A percentile compares a stretch with the other conserved stretches of the same genome.
These are phyloP conservation scores for Podarcis raffonei DNA, from an alignment of 2,113 vertebrate genomes.

Conservation along the genomic window DNA sequence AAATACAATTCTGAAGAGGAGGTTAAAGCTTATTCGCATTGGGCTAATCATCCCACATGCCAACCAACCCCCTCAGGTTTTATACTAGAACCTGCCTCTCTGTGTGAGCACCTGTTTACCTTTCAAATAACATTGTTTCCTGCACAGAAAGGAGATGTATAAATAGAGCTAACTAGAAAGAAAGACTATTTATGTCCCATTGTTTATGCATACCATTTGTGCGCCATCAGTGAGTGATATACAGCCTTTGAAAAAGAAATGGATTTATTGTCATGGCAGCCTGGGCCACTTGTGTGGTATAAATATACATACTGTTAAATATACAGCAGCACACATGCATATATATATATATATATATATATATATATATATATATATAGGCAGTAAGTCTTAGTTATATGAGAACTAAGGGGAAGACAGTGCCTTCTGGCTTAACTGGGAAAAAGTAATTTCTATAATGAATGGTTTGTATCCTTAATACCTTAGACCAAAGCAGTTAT, in stretches of 20 bases:
- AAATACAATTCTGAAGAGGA: background rate
- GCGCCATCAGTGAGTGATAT: conserved; percentile 45
- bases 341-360: conserved; percentile 29
- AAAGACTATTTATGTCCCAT: conserved; percentile 39
- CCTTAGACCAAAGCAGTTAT: conserved; percentile 57
- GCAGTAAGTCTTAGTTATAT: conserved; percentile 63
- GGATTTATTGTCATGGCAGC: conserved; percentile 53
- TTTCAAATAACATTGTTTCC: conserved; percentile 37
- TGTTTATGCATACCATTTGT: conserved; percentile 41
- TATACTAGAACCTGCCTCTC: background rate
- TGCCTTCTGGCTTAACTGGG: conserved; percentile 73
- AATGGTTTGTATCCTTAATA: conserved; percentile 65
- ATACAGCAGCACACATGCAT: background rate
- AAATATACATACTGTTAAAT: conserved; percentile 62
- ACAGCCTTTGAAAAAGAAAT: conserved; percentile 62
- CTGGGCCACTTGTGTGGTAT: conserved; percentile 54
- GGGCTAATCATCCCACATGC: too few species aligned
- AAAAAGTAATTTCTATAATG: conserved; percentile 77
- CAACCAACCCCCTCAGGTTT: background rate
- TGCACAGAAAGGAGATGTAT: conserved; percentile 22
- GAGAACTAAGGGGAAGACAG: conserved; percentile 65
- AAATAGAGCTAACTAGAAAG: conserved; percentile 38
- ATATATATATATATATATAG: conserved; percentile 35
- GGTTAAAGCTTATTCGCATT: background rate
- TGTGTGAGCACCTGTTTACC: conserved; percentile 18